Evolutionary conservation across 2,797 vertebrate genomes (phyloP).

Genomic region (Sarcophilus harrisii): DNA sequence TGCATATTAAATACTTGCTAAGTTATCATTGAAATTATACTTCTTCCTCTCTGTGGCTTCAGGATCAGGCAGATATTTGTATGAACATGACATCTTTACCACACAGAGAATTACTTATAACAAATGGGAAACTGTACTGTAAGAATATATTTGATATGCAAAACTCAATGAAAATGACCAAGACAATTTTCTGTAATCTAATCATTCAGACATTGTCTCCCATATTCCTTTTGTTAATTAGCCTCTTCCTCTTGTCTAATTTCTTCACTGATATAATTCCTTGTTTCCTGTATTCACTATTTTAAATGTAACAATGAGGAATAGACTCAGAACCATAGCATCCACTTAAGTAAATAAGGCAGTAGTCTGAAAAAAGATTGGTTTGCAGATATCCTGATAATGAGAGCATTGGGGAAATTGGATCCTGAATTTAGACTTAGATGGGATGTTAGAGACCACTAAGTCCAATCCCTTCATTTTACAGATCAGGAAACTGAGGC

Average conservation of each 20-base stretch:
- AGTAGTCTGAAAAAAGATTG: neutral
- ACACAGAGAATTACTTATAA: neutral
- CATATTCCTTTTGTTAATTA: slow-evolving; percentile 41
- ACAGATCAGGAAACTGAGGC: neutral
- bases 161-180: neutral
- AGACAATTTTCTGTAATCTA: neutral
- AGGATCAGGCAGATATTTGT: neutral
- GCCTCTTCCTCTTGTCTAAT: slow-evolving; percentile 58
- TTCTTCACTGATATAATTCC: slow-evolving; percentile 27
- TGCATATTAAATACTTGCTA: neutral
- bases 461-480: neutral
- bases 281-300: slow-evolving; percentile 11
- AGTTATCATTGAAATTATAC: neutral
- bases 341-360: neutral
- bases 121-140: neutral
- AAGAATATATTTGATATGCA: neutral
- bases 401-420: neutral
- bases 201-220: neutral
- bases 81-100: neutral
- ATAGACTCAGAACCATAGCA: slow-evolving; percentile 49
- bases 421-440: neutral
- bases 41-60: neutral
- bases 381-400: neutral
- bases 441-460: neutral
- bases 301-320: slow-evolving; percentile 39